Evolutionary conservation across 2,113 vertebrate species (phyloP), one percentile per base, ranked within the genome.

Genomic region (Heteronetta atricapilla): DNA sequence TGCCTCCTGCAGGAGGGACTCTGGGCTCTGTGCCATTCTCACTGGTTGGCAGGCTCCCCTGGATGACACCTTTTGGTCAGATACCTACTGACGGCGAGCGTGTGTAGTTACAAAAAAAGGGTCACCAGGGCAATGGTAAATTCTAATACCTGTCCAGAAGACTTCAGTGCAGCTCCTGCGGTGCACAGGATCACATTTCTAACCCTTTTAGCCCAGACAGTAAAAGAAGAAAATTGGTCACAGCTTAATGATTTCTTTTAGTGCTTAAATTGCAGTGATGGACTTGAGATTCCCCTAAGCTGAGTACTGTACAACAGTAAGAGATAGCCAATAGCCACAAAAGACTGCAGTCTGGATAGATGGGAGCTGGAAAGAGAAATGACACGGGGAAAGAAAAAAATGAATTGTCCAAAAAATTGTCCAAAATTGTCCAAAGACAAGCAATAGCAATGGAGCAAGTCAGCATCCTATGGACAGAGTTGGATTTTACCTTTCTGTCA

Each of bases 401-500:
- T 67, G 31, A 86, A 78, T 73, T 76, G 4, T 56, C 80, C 36
- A 21, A 66, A 94, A 48, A 48, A 48, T 22, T 48, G 11, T 48
- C 46, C 10, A 48, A 48, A 86, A 81, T 73, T 73, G 4, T 60
- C 80, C n/a, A 21, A 73, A 94, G 34, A 14, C 34, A 70, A 62
- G 67, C 7, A 81, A 60, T 2, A 82, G 44, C 38, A 91, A 83
- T 88, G 14, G 13, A 84, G 34, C 34, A 86, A 86, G 52, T 40
- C 80, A 79, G 34, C n/a, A 79, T 48, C 52, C 40, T 75, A 53
- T 6, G 63, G 77, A 78, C 13, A 81, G 52, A 86, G 70, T 8
- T 79, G 38, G 5, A 67, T 88, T 95, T 93, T 78, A 83, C 52
- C 44, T 48, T 83, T 73, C 64, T 70, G 82, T 86, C 72, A 72